Conservation (phyloP, 2,888 invertebrate genomes). For the Gerris lacustris region DNA sequence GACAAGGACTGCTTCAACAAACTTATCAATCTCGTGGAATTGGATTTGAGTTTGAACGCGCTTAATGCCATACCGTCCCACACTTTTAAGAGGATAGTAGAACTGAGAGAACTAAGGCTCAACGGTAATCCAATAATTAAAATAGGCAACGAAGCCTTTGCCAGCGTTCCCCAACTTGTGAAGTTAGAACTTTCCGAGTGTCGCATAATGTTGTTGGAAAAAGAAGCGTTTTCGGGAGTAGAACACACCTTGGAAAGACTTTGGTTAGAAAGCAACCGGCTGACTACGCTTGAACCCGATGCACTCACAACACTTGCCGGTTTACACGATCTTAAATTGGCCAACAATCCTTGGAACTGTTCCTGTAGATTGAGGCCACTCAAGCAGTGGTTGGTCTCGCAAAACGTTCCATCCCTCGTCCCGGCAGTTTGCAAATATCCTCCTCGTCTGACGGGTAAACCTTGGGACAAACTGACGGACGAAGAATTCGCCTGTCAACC, state of each 20-base stretch:
- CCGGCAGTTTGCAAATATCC: constrained; percentile 60
- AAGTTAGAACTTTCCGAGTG: constrained; percentile 62
- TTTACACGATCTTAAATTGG: constrained; percentile 60
- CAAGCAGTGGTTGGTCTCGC: constrained; percentile 63
- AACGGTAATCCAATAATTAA: constrained; percentile 61
- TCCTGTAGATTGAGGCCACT: constrained; percentile 61
- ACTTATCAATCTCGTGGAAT: constrained; percentile 65
- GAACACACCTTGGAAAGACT: constrained; percentile 62
- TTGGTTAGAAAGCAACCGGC: constrained; percentile 60
- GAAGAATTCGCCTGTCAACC: constrained; percentile 72
- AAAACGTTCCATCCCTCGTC: constrained; percentile 60
- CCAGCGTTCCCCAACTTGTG: constrained; percentile 52
- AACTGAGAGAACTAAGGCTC: constrained; percentile 60
- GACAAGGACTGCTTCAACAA: constrained; percentile 62
- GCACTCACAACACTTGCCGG: constrained; percentile 55
- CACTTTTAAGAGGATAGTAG: constrained; percentile 57
- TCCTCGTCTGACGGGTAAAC: constrained; percentile 47
- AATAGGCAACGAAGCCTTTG: constrained; percentile 57
- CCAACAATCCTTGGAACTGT: constrained; percentile 74
- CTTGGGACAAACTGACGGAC: constrained; percentile 63
- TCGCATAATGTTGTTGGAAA: constrained; percentile 53
- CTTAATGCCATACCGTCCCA: constrained; percentile 57
- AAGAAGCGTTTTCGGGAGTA: constrained; percentile 58
- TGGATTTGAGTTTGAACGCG: constrained; percentile 64
- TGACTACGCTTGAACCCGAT: constrained; percentile 52